These are phyloP conservation scores for Ptilonorhynchus violaceus DNA, from an alignment of 2,113 vertebrate genomes.

Conservation along the genomic window DNA sequence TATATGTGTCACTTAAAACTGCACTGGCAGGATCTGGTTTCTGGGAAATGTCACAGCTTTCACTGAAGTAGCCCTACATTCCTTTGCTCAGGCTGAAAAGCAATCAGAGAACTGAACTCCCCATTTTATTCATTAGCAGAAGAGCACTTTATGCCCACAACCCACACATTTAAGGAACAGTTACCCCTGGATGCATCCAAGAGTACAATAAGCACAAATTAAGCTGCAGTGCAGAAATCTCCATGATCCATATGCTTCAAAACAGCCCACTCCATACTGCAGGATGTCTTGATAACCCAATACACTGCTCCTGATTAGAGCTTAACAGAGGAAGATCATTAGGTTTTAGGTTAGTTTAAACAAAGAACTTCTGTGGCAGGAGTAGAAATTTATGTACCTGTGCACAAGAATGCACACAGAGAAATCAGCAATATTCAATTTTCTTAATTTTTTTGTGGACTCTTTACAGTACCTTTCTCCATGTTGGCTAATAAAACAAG, in stretches of 20 bases:
- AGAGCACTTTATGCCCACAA: background rate
- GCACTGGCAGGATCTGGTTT: background rate
- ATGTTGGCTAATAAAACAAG: background rate
- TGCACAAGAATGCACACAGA: background rate
- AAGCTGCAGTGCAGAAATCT: background rate
- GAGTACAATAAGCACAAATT: background rate
- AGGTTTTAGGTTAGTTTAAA: background rate
- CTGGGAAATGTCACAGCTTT: background rate
- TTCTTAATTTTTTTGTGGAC: background rate
- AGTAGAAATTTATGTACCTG: background rate
- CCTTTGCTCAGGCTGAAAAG: background rate
- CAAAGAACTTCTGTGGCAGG: background rate
- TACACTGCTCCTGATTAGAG: background rate
- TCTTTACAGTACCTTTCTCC: background rate
- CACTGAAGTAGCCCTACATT: background rate
- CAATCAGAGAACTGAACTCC: background rate
- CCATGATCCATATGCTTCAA: background rate
- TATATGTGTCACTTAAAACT: background rate
- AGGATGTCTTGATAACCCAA: background rate
- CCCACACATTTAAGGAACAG: background rate
- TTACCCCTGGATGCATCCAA: background rate
- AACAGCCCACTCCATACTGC: background rate
- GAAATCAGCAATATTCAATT: background rate
- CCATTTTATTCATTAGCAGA: background rate
- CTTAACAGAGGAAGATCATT: background rate